Conservation (phyloP, 2,888 invertebrate species). For the Standfussiana lucernea region DNA sequence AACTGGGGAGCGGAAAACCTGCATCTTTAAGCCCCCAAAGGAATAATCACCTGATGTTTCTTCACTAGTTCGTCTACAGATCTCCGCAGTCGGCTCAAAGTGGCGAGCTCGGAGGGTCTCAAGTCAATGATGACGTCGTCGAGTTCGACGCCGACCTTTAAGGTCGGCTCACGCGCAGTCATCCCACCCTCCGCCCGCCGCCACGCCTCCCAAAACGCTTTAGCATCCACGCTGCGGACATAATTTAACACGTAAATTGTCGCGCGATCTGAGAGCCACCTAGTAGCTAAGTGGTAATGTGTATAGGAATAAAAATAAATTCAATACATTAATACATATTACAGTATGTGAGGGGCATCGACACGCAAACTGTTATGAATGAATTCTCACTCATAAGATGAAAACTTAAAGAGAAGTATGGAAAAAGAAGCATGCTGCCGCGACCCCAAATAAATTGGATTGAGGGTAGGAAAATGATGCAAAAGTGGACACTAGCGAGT, state of each 20-base stretch:
- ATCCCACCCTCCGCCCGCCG: conserved; percentile 76
- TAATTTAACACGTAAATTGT: background rate
- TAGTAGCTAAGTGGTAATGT: background rate
- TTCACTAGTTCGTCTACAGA: conserved; percentile 16
- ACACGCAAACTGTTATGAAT: background rate
- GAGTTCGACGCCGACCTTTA: conserved; percentile 74
- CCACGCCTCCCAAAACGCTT: conserved; percentile 84
- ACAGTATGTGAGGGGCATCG: background rate
- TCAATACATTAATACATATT: background rate
- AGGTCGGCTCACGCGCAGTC: conserved; percentile 70
- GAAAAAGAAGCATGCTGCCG: background rate
- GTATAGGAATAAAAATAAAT: background rate
- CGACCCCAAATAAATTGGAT: background rate
- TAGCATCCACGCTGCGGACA: conserved; percentile 71
- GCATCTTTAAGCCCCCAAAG: background rate
- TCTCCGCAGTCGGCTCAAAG: conserved; percentile 58
- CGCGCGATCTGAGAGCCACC: background rate
- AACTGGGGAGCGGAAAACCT: background rate
- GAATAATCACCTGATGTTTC: background rate
- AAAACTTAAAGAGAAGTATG: background rate
- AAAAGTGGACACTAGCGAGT: background rate
- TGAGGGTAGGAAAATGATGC: background rate
- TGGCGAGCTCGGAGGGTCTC: conserved; percentile 76
- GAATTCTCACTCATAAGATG: background rate
- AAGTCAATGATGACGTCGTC: conserved; percentile 77